Evolutionary conservation across 2,113 vertebrate species (phyloP), one percentile per base, ranked within the genome.

Genomic region (Phrynosoma platyrhinos): DNA sequence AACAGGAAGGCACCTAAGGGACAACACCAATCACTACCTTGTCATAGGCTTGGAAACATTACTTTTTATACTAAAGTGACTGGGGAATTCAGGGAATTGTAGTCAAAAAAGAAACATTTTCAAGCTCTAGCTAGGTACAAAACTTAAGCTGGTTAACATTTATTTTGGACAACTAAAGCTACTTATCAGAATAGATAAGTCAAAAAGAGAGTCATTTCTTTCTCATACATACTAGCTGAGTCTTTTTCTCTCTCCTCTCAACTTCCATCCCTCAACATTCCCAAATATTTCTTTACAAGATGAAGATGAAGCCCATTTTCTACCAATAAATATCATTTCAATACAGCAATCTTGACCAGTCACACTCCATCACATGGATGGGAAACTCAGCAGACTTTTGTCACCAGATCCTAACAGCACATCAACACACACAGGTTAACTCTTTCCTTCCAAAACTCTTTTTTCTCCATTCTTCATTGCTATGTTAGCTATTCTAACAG

Each of bases 241-340:
- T 72, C 5, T 47, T 25, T 30, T 4, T 68, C 21, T 52, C 81
- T 42, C 40, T 36, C 42, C 42, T 32, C 74, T 25, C 79, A 47
- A 18, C 40, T 69, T 30, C 30, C 14, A 53, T 13, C 20, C 74
- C 62, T 68, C 40, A 83, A 83, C 79, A 58, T 71, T 27, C 23
- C 75, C 75, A 32, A 72, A 79, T 78, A 55, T 89, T 79, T 79
- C 78, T 69, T 71, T 83, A 82, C 32, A 40, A 86, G 47, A 71
- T 76, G 52, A 71, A 62, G 36, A 79, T 78, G 64, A 52, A 14
- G 66, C 58, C 32, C 79, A 72, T n/a, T 58, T 58, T 42, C 84
- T 78, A 86, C 64, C 72, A 90, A 90, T 90, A 86, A 90, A 87
- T 83, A 86, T 27, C 64, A 77, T 25, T 76, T 79, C 79, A 72